A percentile compares a stretch with the other conserved stretches of the same genome.
phyloP scores from a whole-genome alignment of 2,797 vertebrate genomes.

The Melanitta fusca region DNA sequence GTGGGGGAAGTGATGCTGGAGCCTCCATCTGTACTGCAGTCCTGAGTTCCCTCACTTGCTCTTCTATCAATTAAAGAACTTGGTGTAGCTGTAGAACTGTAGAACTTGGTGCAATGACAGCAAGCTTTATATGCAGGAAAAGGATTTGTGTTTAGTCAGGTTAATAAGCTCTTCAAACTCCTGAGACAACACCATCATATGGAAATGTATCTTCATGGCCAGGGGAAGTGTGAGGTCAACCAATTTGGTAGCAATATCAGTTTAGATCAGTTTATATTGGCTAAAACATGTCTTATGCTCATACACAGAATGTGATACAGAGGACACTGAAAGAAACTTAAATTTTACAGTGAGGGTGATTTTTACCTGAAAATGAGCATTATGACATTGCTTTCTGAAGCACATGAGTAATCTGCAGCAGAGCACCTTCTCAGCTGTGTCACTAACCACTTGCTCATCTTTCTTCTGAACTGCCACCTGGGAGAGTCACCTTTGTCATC shows the following conservation, averaged over 20 bases:
- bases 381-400: neutral
- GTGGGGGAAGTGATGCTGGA: neutral
- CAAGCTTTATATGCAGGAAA: neutral
- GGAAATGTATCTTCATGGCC: neutral
- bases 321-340: neutral
- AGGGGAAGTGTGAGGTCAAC: neutral
- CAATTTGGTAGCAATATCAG: neutral
- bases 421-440: neutral
- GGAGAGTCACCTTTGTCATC: accelerated
- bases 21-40: accelerated
- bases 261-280: neutral
- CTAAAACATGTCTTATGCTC: neutral
- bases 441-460: neutral
- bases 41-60: neutral
- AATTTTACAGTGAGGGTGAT: neutral
- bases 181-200: neutral
- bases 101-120: neutral
- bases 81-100: neutral
- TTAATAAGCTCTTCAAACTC: neutral
- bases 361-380: neutral
- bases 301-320: neutral
- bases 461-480: neutral
- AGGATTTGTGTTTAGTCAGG: neutral
- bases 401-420: neutral
- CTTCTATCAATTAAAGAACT: neutral